Evolutionary conservation across 1,140 invertebrate species (phyloP), one percentile per base, ranked within the genome.

Genomic region (Drosophila sturtevanti): DNA sequence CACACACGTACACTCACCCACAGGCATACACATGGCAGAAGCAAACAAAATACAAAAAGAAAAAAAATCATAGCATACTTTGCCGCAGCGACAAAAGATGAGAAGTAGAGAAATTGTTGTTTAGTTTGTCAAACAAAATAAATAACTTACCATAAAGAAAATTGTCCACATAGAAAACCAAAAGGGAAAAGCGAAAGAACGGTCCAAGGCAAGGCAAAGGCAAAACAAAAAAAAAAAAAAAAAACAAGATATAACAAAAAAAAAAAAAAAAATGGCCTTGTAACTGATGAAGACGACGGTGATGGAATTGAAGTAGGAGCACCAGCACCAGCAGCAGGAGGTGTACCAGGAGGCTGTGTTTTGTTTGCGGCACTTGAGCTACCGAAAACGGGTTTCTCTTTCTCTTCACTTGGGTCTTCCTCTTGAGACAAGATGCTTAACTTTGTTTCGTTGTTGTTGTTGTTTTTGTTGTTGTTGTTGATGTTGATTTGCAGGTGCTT

Each of bases 401-500:
- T 18, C 41, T 48, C 41, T 44, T 44, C 16, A 44, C 14, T 44
- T 44, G 41, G 41, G 16, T 44, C 14, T 44, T n/a, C 10, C 16
- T 48, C 41, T 48, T 48, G 41, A 48, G 41, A 48, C 41, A 48
- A 48, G 41, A 48, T 48, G 41, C 41, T 48, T 48, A 48, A 48
- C 41, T 48, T 48, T 48, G 16, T 18, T 48, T 35, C 10, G 35
- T 27, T 34, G 10, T 41, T 58, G 22, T 11, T 38, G 52, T 21
- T n/a, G n/a, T n/a, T n/a, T n/a, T n/a, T 60, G 24, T 24, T 54
- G 60, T 54, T 59, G 73, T 69, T 81, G 79, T 63, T 78, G 61
- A 54, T 77, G 65, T 48, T 63, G 63, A 72, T 59, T 58, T 74
- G 82, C 82, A 87, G 82, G 79, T 86, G 82, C 82, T 77, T 61